Evolutionary conservation across 2,113 vertebrate genomes (phyloP).

Genomic region (Ailuropoda melanoleuca): DNA sequence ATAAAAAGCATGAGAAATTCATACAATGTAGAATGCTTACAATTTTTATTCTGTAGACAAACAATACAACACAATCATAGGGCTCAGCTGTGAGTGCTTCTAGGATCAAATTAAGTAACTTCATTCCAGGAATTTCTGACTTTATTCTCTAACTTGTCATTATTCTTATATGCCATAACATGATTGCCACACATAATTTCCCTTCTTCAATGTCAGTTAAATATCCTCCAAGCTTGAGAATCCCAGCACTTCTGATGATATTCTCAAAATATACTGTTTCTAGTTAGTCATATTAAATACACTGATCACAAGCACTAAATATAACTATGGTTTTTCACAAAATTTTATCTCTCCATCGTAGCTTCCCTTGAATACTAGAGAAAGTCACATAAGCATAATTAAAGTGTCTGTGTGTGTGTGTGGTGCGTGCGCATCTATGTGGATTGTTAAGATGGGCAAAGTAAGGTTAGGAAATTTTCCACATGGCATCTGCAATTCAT

Average conservation of each 20-base stretch:
- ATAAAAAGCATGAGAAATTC: constrained; percentile 44
- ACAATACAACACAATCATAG: constrained; percentile 6
- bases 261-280: background rate
- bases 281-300: background rate
- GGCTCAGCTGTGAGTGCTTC: background rate
- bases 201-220: constrained; percentile 6
- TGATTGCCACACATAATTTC: constrained; percentile 11
- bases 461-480: background rate
- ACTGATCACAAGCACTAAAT: constrained; percentile 22
- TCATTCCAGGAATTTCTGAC: background rate
- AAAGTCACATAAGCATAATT: constrained; percentile 1
- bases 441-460: background rate
- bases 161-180: constrained; percentile 19
- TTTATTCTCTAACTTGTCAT: constrained; percentile 27
- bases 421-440: background rate
- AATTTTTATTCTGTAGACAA: constrained; percentile 35
- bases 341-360: background rate
- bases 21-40: constrained; percentile 26
- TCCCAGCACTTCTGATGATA: background rate
- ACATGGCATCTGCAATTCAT: background rate
- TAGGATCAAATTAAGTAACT: background rate
- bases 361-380: constrained; percentile 13
- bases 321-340: constrained; percentile 3
- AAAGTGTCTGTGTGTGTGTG: background rate
- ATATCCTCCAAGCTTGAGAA: constrained; percentile 23